Evolutionary conservation across 2,113 vertebrate genomes (phyloP).

Genomic region (Mesocricetus auratus): DNA sequence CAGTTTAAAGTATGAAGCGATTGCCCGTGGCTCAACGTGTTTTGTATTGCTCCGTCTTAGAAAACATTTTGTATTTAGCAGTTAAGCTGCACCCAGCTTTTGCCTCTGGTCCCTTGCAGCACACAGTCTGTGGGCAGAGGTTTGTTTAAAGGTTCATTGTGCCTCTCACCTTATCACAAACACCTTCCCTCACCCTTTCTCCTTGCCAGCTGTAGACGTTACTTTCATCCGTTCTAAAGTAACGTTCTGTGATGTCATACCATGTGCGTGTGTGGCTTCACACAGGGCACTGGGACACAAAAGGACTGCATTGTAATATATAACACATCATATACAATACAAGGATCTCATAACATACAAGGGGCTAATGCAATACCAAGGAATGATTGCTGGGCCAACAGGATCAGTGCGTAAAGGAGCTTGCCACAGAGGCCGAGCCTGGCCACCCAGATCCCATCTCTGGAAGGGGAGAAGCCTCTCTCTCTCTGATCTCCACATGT

Average conservation of each 20-base stretch:
- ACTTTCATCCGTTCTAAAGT: neutral
- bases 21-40: neutral
- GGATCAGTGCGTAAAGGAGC: neutral
- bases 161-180: neutral
- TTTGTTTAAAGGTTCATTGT: neutral
- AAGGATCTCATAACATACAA: neutral
- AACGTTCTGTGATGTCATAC: neutral
- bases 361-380: neutral
- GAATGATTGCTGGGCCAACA: neutral
- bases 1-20: neutral
- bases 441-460: neutral
- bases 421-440: neutral
- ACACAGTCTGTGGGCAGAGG: neutral
- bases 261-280: neutral
- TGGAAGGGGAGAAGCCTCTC: neutral
- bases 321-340: neutral
- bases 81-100: neutral
- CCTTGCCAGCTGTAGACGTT: neutral
- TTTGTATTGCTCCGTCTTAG: neutral
- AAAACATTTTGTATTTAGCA: neutral
- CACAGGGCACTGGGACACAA: neutral
- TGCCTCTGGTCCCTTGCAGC: neutral
- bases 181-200: neutral
- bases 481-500: neutral
- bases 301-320: neutral